Conservation (phyloP, 1,140 invertebrate species). For the Drosophila burlai region DNA sequence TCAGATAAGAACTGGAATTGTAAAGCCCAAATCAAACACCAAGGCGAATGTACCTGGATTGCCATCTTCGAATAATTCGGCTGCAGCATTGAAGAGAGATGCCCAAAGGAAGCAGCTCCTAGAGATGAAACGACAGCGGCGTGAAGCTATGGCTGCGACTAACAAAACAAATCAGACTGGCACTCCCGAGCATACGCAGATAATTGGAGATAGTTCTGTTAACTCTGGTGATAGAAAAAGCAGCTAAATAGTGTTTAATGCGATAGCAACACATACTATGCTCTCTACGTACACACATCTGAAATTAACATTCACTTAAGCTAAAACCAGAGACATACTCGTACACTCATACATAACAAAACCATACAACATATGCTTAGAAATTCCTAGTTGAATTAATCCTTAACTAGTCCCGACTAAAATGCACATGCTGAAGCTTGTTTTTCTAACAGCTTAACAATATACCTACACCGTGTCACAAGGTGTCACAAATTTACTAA, state of each 20-base stretch:
- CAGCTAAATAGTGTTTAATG: slow-evolving; percentile 59
- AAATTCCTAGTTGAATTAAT: slow-evolving; percentile 81
- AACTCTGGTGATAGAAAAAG: slow-evolving; percentile 49
- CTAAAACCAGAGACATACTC: slow-evolving; percentile 39
- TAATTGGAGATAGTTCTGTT: slow-evolving; percentile 45
- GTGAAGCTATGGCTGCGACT: slow-evolving; percentile 87
- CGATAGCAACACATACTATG: slow-evolving; percentile 48
- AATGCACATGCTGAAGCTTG: slow-evolving; percentile 53
- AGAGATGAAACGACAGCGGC: slow-evolving; percentile 89
- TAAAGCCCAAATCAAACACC: slow-evolving; percentile 51
- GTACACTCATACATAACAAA: slow-evolving; percentile 31
- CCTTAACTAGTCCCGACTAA: slow-evolving; percentile 75
- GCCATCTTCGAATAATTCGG: slow-evolving; percentile 62
- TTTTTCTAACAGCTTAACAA: slow-evolving; percentile 43
- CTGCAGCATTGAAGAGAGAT: slow-evolving; percentile 89
- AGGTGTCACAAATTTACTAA: slow-evolving; percentile 50
- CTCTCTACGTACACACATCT: slow-evolving; percentile 63
- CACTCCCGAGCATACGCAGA: slow-evolving; percentile 6
- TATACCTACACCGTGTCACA: slow-evolving; percentile 51
- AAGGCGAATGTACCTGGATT: slow-evolving; percentile 30
- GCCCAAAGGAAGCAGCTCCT: slow-evolving; percentile 92
- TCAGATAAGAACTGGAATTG: slow-evolving; percentile 55
- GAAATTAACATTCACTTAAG: slow-evolving; percentile 49
- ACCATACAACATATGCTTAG: slow-evolving; percentile 57
- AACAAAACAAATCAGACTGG: slow-evolving; percentile 52